A percentile compares a stretch with the other conserved stretches of the same genome.
These are phyloP conservation scores for Sphecodes monilicornis DNA, from an alignment of 2,888 invertebrate genomes.

Conservation along the genomic window DNA sequence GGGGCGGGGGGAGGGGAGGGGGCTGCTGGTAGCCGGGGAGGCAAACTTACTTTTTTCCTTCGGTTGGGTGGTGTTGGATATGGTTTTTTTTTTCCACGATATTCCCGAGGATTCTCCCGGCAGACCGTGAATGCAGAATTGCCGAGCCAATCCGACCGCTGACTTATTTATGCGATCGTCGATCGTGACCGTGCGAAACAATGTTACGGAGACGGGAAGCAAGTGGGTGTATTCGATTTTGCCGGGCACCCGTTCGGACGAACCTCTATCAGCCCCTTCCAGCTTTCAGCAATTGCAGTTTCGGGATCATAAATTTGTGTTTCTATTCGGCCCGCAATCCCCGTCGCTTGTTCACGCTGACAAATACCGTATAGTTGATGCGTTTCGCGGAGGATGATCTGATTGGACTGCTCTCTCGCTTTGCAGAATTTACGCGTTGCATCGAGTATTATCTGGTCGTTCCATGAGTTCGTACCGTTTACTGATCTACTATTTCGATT, in stretches of 20 bases:
- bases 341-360: neutral
- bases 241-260: slow-evolving; percentile 11
- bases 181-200: slow-evolving; percentile 77
- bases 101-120: slow-evolving; percentile 75
- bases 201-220: slow-evolving; percentile 68
- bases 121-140: slow-evolving; percentile 82
- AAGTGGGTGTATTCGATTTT: slow-evolving; percentile 26
- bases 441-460: neutral
- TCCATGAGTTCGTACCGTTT: too few relatives aligned
- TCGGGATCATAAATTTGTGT: slow-evolving; percentile 35
- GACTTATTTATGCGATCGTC: slow-evolving; percentile 82
- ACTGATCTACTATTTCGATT: too few relatives aligned
- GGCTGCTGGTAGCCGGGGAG: neutral
- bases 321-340: neutral
- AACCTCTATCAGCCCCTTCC: slow-evolving; percentile 14
- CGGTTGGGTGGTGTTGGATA: slow-evolving; percentile 66
- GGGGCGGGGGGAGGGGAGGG: neutral
- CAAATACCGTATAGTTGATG: neutral
- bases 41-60: slow-evolving; percentile 41
- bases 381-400: neutral
- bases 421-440: neutral
- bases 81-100: slow-evolving; percentile 72
- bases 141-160: slow-evolving; percentile 74
- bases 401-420: neutral
- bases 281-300: neutral